Conservation (phyloP, 2,888 invertebrate genomes). For the Steinernema carpocapsae region DNA sequence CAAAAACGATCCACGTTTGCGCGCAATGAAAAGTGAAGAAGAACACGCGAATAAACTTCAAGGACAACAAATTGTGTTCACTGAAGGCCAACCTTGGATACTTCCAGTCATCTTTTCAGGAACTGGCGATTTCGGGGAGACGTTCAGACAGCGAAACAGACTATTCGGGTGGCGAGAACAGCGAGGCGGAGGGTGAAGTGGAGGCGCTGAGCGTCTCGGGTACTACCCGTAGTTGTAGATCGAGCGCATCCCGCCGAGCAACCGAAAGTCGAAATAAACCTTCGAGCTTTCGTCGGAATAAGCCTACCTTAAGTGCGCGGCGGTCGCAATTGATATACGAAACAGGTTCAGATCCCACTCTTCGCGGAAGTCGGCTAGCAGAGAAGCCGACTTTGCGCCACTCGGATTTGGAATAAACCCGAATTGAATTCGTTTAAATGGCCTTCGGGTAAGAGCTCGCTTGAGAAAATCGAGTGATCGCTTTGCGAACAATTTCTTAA, state of each 20-base stretch:
- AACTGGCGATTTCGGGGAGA: constrained; percentile 30
- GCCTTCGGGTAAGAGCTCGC: constrained; percentile 35
- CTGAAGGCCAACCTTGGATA: constrained; percentile 32
- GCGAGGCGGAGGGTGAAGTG: constrained; percentile 29
- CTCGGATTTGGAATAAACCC: constrained; percentile 35
- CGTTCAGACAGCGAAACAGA: constrained; percentile 33
- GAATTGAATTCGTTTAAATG: constrained; percentile 15
- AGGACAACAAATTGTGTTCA: constrained; percentile 34
- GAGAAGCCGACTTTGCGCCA: constrained; percentile 31
- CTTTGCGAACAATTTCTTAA: not conserved
- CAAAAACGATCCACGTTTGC: constrained; percentile 32
- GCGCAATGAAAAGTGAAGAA: constrained; percentile 28
- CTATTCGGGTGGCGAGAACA: constrained; percentile 16
- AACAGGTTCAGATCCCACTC: constrained; percentile 33
- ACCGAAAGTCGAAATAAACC: constrained; percentile 32
- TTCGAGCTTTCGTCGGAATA: constrained; percentile 35
- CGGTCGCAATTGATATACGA: constrained; percentile 26
- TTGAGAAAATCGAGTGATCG: constrained; percentile 11
- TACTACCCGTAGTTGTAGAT: constrained; percentile 34
- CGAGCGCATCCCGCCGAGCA: constrained; percentile 33
- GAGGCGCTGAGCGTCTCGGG: constrained; percentile 32
- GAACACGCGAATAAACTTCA: constrained; percentile 35
- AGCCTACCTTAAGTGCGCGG: constrained; percentile 34
- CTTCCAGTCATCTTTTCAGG: constrained; percentile 34
- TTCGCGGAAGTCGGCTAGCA: constrained; percentile 33